Conservation (phyloP, 1,140 invertebrate species). For the Papilio polyxenes region DNA sequence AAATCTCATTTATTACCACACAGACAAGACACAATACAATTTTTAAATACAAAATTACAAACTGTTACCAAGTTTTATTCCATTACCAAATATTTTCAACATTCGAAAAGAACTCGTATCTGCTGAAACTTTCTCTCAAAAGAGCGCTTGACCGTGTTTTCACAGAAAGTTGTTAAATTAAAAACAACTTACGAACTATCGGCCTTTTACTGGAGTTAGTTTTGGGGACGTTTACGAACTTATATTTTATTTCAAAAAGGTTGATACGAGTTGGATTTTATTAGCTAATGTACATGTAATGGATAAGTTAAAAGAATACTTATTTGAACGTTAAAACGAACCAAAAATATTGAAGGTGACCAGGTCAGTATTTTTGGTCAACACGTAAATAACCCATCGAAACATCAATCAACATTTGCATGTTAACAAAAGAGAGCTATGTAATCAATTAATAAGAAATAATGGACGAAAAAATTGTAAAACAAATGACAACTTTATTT, state of each 20-base stretch:
- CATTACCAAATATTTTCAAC: constrained; percentile 7
- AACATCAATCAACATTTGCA: too few species aligned
- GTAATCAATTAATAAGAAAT: too few species aligned
- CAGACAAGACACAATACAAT: too few species aligned
- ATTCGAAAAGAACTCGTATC: constrained; percentile 10
- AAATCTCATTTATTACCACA: too few species aligned
- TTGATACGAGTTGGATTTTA: constrained; percentile 1
- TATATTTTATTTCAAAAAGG: constrained; percentile 15
- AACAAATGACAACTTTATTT: too few species aligned
- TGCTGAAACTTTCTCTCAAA: constrained; percentile 11
- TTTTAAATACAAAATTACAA: not conserved
- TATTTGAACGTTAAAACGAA: not conserved
- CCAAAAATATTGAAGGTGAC: too few species aligned
- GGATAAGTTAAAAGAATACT: not conserved
- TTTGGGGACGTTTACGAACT: constrained; percentile 9
- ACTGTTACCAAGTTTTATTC: constrained; percentile 1
- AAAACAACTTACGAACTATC: constrained; percentile 25
- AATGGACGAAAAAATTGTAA: too few species aligned
- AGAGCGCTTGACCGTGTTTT: constrained; percentile 18
- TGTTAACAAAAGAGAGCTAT: too few species aligned
- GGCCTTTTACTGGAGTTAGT: not conserved
- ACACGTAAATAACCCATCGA: too few species aligned
- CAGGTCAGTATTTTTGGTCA: too few species aligned
- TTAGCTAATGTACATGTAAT: not conserved
- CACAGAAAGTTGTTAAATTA: constrained; percentile 26